Conservation (phyloP, 2,888 invertebrate species). For the Sussaba pulchella region DNA sequence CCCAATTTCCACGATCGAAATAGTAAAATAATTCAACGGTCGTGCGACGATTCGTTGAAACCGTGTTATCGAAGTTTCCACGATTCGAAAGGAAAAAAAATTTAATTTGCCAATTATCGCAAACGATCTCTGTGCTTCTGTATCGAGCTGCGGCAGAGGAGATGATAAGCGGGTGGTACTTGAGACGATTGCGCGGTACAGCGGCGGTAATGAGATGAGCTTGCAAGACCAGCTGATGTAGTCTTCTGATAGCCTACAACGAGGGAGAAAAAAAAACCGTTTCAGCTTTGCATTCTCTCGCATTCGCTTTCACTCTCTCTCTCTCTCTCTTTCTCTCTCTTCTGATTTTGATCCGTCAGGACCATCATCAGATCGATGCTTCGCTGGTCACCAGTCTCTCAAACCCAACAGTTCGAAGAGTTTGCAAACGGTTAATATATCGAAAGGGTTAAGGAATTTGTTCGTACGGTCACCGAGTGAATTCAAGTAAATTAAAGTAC, state of each 20-base stretch:
- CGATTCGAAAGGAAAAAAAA: too few species aligned
- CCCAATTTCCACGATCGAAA: background rate
- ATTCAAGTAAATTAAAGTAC: background rate
- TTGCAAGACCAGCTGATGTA: conserved; percentile 9
- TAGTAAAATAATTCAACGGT: too few species aligned
- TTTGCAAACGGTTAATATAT: background rate
- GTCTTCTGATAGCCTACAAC: background rate
- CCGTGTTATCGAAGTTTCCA: too few species aligned
- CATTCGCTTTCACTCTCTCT: too few species aligned
- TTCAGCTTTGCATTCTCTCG: background rate
- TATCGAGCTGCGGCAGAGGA: conserved; percentile 3
- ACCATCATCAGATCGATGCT: background rate
- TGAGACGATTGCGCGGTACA: conserved; percentile 28
- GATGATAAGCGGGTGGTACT: background rate
- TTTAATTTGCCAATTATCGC: conserved; percentile 48
- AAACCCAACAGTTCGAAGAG: background rate
- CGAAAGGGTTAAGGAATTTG: background rate
- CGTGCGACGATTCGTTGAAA: too few species aligned
- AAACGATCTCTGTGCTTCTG: conserved; percentile 38
- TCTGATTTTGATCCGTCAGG: too few species aligned
- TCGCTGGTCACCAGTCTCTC: conserved; percentile 2
- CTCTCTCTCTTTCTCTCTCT: too few species aligned
- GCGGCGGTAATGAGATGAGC: conserved; percentile 36
- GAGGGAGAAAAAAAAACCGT: background rate
- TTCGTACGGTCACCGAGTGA: background rate